A percentile compares a stretch with the other conserved stretches of the same genome.
Evolutionary conservation across 2,113 vertebrate species (phyloP).

Genomic region (Anarrhichthys ocellatus): DNA sequence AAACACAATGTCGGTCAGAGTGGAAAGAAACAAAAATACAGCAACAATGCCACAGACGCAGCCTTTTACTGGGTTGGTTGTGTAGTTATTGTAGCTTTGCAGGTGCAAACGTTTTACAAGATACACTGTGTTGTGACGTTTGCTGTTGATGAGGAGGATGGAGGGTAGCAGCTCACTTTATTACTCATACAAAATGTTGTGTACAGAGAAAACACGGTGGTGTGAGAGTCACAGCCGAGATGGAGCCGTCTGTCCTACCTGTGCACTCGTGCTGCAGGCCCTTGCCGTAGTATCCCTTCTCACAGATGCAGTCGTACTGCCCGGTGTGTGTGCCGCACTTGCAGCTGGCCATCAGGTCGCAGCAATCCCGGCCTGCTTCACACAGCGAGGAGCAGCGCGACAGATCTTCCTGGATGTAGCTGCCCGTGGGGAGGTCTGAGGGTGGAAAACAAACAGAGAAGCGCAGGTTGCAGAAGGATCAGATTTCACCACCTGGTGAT

Average conservation of each 20-base stretch:
- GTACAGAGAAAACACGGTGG: neutral
- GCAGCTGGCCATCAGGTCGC: conserved; percentile 97
- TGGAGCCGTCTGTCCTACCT: conserved; percentile 78
- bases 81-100: neutral
- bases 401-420: conserved; percentile 94
- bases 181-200: neutral
- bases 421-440: conserved; percentile 94
- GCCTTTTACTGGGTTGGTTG: neutral
- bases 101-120: neutral
- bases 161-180: neutral
- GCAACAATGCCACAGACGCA: neutral
- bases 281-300: conserved; percentile 95
- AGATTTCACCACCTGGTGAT: neutral
- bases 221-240: neutral
- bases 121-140: neutral
- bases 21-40: neutral
- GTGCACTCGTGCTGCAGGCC: conserved; percentile 94
- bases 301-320: conserved; percentile 98
- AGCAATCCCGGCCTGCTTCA: conserved; percentile 89
- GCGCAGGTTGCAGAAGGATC: neutral
- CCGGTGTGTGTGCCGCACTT: conserved; percentile 96
- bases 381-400: conserved; percentile 91
- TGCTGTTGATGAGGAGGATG: neutral
- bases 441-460: conserved; percentile 21
- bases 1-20: neutral